A percentile compares a stretch with the other conserved stretches of the same genome.
Conservation (phyloP, 2,797 vertebrate species). For the Numenius phaeopus region DNA sequence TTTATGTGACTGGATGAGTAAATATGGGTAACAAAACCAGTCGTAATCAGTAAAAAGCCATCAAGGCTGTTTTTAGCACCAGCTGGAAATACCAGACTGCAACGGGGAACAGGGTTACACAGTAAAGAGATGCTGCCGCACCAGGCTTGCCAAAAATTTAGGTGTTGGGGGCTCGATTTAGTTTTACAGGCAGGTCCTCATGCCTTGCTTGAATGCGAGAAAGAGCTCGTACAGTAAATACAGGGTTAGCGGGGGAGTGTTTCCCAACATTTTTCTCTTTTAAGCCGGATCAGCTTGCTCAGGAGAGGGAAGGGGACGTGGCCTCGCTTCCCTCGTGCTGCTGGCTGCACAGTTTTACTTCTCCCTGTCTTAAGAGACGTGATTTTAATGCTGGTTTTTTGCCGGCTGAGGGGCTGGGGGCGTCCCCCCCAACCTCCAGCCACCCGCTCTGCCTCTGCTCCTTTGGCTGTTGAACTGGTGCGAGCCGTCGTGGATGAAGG, state of each 20-base stretch:
- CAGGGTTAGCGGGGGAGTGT: rapidly evolving
- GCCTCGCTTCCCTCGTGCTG: rapidly evolving
- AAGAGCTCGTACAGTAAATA: neutral
- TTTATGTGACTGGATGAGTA: neutral
- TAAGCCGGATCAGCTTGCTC: neutral
- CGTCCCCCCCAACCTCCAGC: neutral
- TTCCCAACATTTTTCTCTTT: neutral
- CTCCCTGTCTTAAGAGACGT: rapidly evolving
- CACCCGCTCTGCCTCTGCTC: neutral
- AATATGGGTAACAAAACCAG: neutral
- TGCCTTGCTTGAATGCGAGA: neutral
- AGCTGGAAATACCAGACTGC: neutral
- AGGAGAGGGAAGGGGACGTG: neutral
- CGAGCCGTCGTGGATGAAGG: rapidly evolving
- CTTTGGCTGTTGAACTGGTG: neutral
- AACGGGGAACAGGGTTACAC: neutral
- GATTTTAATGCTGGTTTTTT: neutral
- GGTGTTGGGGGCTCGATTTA: neutral
- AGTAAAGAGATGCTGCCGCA: neutral
- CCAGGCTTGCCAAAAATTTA: neutral
- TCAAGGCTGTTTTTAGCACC: neutral
- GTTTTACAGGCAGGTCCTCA: neutral
- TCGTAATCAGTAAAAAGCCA: neutral
- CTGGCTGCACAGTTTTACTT: neutral
- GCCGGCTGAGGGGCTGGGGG: neutral